These are phyloP conservation scores for Magallana gigas DNA, from an alignment of 1,140 invertebrate species.

Conservation along the genomic window DNA sequence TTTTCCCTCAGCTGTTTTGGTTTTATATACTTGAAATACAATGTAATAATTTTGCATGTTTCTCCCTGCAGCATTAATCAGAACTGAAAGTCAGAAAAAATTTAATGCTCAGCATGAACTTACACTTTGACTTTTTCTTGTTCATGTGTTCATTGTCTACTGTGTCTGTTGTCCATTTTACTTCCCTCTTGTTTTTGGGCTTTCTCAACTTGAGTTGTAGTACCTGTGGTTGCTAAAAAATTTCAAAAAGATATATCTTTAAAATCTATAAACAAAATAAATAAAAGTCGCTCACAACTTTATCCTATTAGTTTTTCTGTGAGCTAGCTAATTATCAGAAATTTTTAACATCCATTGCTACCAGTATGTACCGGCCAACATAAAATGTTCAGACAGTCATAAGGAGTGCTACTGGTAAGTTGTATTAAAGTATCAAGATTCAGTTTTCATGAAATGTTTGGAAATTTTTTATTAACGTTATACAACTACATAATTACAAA, in stretches of 20 bases:
- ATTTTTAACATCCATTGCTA: neutral
- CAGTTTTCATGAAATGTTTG: no score
- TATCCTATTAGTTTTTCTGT: no score
- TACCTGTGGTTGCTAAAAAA: slow-evolving; percentile 68
- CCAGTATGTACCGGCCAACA: neutral
- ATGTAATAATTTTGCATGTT: no score
- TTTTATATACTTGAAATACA: no score
- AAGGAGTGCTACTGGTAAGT: no score
- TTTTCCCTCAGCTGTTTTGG: no score
- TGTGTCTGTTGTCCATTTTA: slow-evolving; percentile 92
- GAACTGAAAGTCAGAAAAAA: neutral
- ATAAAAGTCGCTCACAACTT: neutral
- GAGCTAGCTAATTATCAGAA: no score
- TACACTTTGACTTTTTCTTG: slow-evolving; percentile 97
- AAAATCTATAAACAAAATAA: slow-evolving; percentile 34
- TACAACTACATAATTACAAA: no score
- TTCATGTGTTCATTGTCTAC: slow-evolving; percentile 96
- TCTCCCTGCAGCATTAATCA: no score
- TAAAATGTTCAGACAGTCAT: no score
- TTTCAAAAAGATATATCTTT: neutral
- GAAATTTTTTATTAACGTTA: no score
- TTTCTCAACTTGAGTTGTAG: slow-evolving; percentile 87
- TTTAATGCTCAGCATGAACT: slow-evolving; percentile 73
- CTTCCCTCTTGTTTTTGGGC: slow-evolving; percentile 87
- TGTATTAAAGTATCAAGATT: no score